Percentiles rank a stretch among this genome's conserved stretches.
Conservation (phyloP, 2,888 invertebrate species). For the Limnephilus marmoratus region DNA sequence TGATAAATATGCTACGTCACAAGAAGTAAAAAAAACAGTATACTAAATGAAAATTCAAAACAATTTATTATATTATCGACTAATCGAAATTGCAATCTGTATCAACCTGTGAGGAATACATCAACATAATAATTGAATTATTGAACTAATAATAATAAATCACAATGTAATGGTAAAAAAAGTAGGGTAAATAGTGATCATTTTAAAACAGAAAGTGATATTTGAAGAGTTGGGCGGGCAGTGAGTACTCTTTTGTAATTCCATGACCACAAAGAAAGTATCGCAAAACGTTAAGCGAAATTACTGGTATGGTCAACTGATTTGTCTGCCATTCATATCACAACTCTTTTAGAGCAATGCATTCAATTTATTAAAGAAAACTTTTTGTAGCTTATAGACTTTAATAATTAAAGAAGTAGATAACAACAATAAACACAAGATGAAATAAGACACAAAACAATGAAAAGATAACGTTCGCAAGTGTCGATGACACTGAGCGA, state of each 20-base stretch:
- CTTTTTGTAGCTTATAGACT: no score
- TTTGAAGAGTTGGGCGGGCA: background rate
- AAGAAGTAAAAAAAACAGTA: background rate
- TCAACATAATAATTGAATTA: background rate
- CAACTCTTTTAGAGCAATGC: background rate
- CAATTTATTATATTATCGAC: background rate
- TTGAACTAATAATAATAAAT: background rate
- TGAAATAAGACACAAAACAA: no score
- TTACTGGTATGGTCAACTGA: background rate
- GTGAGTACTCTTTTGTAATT: background rate
- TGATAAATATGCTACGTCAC: no score
- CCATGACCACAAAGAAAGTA: background rate
- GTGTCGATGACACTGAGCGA: no score
- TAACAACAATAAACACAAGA: no score
- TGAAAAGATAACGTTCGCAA: no score
- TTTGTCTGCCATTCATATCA: background rate
- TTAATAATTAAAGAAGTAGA: no score
- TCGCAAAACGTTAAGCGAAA: background rate
- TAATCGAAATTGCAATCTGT: background rate
- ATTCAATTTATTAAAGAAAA: background rate
- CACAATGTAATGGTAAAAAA: background rate
- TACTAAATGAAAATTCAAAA: background rate
- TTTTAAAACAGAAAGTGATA: background rate
- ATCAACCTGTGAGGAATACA: background rate
- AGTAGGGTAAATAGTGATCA: no score